Conservation (phyloP, 2,797 vertebrate species). For the Kryptolebias ocellatus region DNA sequence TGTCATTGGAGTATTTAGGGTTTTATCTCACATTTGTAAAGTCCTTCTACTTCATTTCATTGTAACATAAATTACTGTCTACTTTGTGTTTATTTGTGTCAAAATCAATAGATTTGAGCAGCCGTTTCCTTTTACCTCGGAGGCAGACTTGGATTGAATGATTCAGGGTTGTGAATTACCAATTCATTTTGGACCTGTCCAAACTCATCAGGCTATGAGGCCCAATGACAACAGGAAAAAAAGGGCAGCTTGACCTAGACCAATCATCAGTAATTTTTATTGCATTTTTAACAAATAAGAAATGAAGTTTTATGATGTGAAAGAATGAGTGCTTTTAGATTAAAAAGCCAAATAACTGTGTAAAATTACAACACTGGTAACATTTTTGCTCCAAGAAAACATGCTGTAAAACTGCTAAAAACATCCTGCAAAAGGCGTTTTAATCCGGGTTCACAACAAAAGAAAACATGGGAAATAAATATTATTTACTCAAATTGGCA, state of each 20-base stretch:
- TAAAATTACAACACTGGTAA: neutral
- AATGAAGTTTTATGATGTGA: neutral
- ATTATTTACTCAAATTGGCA: constrained; percentile 26
- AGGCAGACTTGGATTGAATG: constrained; percentile 51
- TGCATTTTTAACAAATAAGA: constrained; percentile 9
- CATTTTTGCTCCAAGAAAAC: constrained; percentile 3
- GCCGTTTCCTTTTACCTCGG: constrained; percentile 31
- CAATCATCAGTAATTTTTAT: constrained; percentile 18
- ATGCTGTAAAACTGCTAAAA: constrained; percentile 24
- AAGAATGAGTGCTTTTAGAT: neutral
- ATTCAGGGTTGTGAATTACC: constrained; percentile 15
- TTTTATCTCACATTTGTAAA: constrained; percentile 35
- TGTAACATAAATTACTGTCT: constrained; percentile 45
- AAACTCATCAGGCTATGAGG: constrained; percentile 48
- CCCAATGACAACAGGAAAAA: constrained; percentile 42
- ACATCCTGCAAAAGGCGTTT: constrained; percentile 13
- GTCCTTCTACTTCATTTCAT: constrained; percentile 33
- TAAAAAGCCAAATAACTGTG: neutral
- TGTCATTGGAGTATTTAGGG: neutral
- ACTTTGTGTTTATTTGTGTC: constrained; percentile 15
- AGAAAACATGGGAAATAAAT: constrained; percentile 5
- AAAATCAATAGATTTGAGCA: constrained; percentile 45
- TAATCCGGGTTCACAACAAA: constrained; percentile 17
- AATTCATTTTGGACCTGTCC: constrained; percentile 56
- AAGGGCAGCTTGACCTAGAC: neutral